Evolutionary conservation across 2,113 vertebrate genomes (phyloP).

Genomic region (human (Homo sapiens)): DNA sequence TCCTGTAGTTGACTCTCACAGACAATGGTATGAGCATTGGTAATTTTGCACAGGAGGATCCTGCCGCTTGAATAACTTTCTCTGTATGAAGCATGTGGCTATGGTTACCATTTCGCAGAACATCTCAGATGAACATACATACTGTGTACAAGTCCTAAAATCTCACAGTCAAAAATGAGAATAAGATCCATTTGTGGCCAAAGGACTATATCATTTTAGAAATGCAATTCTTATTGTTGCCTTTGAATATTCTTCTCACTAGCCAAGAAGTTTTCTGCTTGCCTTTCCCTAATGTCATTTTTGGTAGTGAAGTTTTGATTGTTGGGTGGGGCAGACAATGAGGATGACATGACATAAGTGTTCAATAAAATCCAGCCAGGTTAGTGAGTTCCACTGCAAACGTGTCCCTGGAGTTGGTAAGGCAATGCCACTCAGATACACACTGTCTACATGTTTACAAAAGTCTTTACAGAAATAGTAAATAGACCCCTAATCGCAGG

Average conservation of each 20-base stretch:
- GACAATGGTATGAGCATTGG: neutral
- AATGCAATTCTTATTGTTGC: fast-evolving
- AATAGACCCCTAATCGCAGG: neutral
- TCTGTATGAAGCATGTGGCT: fast-evolving
- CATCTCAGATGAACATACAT: neutral
- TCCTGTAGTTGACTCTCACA: neutral
- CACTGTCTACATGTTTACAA: neutral
- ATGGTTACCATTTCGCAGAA: neutral
- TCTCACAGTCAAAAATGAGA: neutral
- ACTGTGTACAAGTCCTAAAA: neutral
- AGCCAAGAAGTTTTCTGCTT: neutral
- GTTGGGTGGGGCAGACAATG: neutral
- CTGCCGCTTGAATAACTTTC: neutral
- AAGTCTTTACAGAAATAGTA: neutral
- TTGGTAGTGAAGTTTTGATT: neutral
- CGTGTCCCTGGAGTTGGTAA: neutral
- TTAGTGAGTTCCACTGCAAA: neutral
- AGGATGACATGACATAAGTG: no score
- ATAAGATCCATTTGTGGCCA: neutral
- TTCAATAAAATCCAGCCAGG: neutral
- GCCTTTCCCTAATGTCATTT: neutral
- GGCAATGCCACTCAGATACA: neutral
- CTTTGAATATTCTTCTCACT: neutral
- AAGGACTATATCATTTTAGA: neutral
- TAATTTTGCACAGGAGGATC: no score